Percentiles rank a stretch among this genome's conserved stretches.
phyloP scores from a whole-genome alignment of 2,113 vertebrate species.

The Podilymbus podiceps region DNA sequence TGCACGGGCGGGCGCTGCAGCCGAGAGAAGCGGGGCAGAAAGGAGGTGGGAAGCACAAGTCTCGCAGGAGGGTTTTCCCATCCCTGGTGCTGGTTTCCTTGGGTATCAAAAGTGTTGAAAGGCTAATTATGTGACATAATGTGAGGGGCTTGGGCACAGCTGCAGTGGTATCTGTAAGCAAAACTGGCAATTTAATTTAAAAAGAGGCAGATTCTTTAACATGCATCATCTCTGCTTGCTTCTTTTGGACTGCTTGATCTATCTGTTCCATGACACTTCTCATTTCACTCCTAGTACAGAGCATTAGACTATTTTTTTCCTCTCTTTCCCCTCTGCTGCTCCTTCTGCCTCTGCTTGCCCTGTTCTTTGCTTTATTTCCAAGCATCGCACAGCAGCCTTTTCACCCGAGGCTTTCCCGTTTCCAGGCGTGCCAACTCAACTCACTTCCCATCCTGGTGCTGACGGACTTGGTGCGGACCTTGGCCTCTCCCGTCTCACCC shows the following conservation, averaged over 20 bases:
- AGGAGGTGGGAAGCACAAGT: background rate
- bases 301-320: no score
- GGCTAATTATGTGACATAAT: background rate
- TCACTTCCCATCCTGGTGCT: background rate
- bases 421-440: background rate
- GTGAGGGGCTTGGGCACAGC: background rate
- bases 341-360: background rate
- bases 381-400: background rate
- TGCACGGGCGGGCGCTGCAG: background rate
- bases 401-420: background rate
- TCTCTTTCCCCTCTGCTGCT: background rate
- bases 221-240: rapidly evolving
- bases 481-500: background rate
- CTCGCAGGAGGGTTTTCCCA: background rate
- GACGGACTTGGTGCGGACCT: background rate
- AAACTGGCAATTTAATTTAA: background rate
- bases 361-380: background rate
- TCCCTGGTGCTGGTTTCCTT: rapidly evolving
- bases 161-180: background rate
- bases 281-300: background rate
- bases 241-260: background rate
- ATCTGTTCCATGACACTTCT: background rate
- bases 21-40: rapidly evolving
- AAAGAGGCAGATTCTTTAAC: background rate
- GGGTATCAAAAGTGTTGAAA: background rate